Base-by-base conservation (phyloP, 2,113 vertebrate genomes). In the Python bivittatus region DNA sequence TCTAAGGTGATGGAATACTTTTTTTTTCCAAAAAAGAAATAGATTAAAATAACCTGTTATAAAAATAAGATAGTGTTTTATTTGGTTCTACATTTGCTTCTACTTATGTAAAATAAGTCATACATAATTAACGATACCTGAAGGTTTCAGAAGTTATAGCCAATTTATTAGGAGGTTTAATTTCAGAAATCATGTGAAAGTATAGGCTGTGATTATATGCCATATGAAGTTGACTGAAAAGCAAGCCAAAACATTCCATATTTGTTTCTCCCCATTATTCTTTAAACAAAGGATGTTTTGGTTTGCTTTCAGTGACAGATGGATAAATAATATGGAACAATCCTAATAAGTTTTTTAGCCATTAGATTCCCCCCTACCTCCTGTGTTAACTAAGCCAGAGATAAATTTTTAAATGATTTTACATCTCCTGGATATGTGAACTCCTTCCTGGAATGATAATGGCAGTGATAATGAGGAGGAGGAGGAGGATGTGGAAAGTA, bases 41-140 rank as follows among this genome's bases (percentile, higher is more conserved):
- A 48, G n/a, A n/a, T n/a, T n/a, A 79, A 79, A 79, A 79, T 42
- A 22, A 3, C 17, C 72, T 79, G 33, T 42, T 42, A 17, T 9
- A 79, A 79, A 79, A 38, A 79, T 92, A 61, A n/a, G 58, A 72
- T 84, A 84, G 68, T 89, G 87, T n/a, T 84, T 84, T 84, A 84
- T 57, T 60, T 84, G 83, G 29, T 9, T 44, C 33, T 53, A 87
- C 8, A 83, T 60, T 58, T 88, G 6, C 52, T 44, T 91, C 52
- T 56, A 7, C 52, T 38, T 53, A 29, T 84, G 86, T 23, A 84
- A 84, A 52, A 72, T 61, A 48, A 56, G 52, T 92, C 22, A 1
- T 88, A 29, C 53, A 83, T 61, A 84, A 92, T 87, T 91, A 56
- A 23, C 8, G 42, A 1, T 58, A 92, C 48, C 3, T 79, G 52